Evolutionary conservation across 2,113 vertebrate genomes (phyloP).

Genomic region (Silurus glanis): DNA sequence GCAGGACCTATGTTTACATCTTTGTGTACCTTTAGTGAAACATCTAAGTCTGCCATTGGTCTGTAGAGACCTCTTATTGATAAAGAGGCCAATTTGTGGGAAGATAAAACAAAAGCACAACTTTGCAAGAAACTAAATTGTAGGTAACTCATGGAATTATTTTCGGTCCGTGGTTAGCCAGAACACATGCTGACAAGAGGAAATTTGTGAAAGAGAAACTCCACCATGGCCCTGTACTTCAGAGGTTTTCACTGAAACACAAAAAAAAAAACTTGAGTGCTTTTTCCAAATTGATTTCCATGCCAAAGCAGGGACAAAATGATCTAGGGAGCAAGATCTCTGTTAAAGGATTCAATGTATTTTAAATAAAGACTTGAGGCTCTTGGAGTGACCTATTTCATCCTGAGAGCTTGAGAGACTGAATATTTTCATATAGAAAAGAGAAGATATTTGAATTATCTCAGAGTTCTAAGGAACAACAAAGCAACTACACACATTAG

Average conservation of each 20-base stretch:
- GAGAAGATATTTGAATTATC: constrained; percentile 63
- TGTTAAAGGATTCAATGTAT: constrained; percentile 77
- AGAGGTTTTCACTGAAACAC: constrained; percentile 51
- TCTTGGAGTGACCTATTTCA: constrained; percentile 78
- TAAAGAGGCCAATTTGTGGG: not conserved
- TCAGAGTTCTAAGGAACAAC: constrained; percentile 60
- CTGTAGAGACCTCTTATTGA: not conserved
- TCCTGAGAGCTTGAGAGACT: constrained; percentile 58
- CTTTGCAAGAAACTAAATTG: not conserved
- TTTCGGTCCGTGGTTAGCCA: not conserved
- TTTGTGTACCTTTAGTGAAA: constrained; percentile 18
- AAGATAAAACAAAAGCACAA: not conserved
- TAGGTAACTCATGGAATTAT: not conserved
- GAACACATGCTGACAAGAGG: constrained; percentile 15
- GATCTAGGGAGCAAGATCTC: constrained; percentile 76
- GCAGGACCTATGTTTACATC: constrained; percentile 47
- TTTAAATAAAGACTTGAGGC: constrained; percentile 76
- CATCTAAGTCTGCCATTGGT: not conserved
- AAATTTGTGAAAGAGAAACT: constrained; percentile 13
- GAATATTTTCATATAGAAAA: constrained; percentile 68
- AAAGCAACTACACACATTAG: constrained; percentile 13
- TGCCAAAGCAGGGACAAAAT: constrained; percentile 74
- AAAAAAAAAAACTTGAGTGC: constrained; percentile 56
- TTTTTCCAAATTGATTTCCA: constrained; percentile 72
- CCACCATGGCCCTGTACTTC: constrained; percentile 49